Evolutionary conservation across 2,113 vertebrate genomes (phyloP), one percentile per base, ranked within the genome.

Genomic region (Pygoscelis adeliae): DNA sequence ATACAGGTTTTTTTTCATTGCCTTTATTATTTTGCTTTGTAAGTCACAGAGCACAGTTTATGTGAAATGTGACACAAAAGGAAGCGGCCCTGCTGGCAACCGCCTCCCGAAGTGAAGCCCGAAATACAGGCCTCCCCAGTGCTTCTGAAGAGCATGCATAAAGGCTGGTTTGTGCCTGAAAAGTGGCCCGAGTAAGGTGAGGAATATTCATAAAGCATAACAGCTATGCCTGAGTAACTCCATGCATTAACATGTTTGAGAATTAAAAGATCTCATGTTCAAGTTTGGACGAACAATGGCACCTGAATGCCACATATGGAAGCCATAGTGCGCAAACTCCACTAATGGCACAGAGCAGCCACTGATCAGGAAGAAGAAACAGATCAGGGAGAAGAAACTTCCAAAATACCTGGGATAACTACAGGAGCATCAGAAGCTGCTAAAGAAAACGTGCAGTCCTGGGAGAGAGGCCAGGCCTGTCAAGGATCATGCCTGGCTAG

Each of bases 171-270:
- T 15, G 32, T 29, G 20, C n/a, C 47, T 23, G 9, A 19, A 18
- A 7, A 15, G 13, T 1, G 2, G 73, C 22, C 34, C 15, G 29
- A 13, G 26, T 7, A 12, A 7, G 0, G 2, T 36, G 16, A 40
- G 29, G n/a, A 34, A 15, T 22, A 15, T 13, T 15, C 26, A 27
- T 5, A 4, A 11, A 63, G 23, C 14, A 0, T 44, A 50, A 32
- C 4, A 6, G 44, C 34, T 29, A 12, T 44, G 56, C 34, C 26
- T 9, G 22, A 65, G 3, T 16, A 46, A 40, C 46, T 34, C 22
- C 7, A 5, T 1, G 18, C 32, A 40, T 20, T 14, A 6, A 7
- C 13, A 7, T 9, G 6, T 56, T n/a, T 29, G 40, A 38, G 20
- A 70, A 61, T 34, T 11, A 34, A 30, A 61, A 47, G 13, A 40